Base-by-base conservation (phyloP, 2,113 vertebrate species). In the Misgurnus mizolepis region DNA sequence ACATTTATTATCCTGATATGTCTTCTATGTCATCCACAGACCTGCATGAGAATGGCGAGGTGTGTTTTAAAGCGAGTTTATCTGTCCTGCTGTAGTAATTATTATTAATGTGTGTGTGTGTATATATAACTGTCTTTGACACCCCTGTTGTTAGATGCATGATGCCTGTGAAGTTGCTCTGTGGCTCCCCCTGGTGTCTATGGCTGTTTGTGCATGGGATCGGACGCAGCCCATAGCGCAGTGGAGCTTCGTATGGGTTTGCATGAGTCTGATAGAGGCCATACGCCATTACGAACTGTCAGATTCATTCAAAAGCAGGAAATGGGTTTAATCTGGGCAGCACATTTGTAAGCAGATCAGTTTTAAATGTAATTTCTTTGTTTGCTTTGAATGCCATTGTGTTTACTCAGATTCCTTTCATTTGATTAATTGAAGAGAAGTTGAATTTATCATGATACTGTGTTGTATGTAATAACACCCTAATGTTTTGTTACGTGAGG, bases 81-180 rank as follows among this genome's bases (percentile, higher is more conserved):
- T 47, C 45, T 7, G 45, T 47, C 45, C 7, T 7, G 10, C 10
- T 47, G 45, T 40, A 8, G 64, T 34, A 34, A 34, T 34, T 34
- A 22, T 22, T 22, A 22, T 22, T 22, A 22, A 22, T 22, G 22
- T 22, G 22, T 22, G 22, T 22, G 22, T 22, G 22, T 22, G 22
- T 22, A 22, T 34, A 3, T 34, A 34, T 34, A 34, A 34, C n/a
- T 7, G 18, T 47, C 40, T 75, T 75, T 75, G 72, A 56, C 72
- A 75, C 41, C 58, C 72, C 47, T 82, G 81, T 70, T 40, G 53
- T 66, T 81, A 81, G 78, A 71, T 84, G 83, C 83, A 84, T 84
- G 83, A 79, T 56, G 79, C 75, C 82, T 84, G 83, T 67, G 43
- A 61, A 41, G 58, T 22, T 69, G 71, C 70, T 82, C 75, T 79